Conservation (phyloP, 2,888 invertebrate genomes). For the Acutogordius australiensis region DNA sequence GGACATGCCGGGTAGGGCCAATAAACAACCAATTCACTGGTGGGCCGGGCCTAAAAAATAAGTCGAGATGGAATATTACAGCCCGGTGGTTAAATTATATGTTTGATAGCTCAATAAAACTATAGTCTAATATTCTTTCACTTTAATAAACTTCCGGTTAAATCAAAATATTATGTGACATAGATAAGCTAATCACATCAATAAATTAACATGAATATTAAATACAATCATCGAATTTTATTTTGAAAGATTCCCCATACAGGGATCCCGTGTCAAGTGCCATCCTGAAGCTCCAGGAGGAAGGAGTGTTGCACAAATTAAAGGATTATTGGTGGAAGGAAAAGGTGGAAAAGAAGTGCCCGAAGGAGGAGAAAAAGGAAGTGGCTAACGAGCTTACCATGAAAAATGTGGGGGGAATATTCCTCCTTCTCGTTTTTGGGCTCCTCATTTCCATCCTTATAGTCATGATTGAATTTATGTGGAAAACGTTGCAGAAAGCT, state of each 20-base stretch:
- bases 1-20: no score
- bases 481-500: slow-evolving; percentile 12
- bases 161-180: no score
- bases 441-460: slow-evolving; percentile 55
- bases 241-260: slow-evolving; percentile 40
- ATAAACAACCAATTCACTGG: no score
- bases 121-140: no score
- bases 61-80: no score
- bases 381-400: slow-evolving; percentile 16
- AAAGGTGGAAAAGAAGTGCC: slow-evolving; percentile 25
- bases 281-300: slow-evolving; percentile 73
- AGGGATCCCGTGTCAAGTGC: slow-evolving; percentile 70
- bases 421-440: slow-evolving; percentile 72
- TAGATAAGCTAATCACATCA: no score
- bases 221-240: no score
- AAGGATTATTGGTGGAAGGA: slow-evolving; percentile 96
- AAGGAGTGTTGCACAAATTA: slow-evolving; percentile 49
- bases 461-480: slow-evolving; percentile 14
- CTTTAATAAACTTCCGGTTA: no score
- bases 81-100: no score
- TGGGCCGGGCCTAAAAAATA: no score
- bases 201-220: no score
- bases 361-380: slow-evolving; percentile 13
- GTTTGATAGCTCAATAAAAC: no score
- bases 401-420: slow-evolving; percentile 50